These are phyloP conservation scores for Rallus crepitans DNA, from an alignment of 2,797 vertebrate genomes.

Conservation along the genomic window DNA sequence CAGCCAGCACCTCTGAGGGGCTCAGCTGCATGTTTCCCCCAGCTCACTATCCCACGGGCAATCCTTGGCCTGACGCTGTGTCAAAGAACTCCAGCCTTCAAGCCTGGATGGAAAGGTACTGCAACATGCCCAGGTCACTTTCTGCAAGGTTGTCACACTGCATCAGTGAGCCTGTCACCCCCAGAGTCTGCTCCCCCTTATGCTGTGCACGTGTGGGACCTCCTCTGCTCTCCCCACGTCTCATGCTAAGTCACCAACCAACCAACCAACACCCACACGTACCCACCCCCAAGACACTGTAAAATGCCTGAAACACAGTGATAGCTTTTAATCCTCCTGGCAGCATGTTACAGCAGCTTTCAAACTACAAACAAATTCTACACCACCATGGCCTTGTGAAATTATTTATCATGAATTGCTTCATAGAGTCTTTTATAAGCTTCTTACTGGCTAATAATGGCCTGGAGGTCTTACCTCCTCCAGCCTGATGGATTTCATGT, in stretches of 20 bases:
- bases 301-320: slow-evolving; percentile 64
- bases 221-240: not conserved
- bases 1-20: not conserved
- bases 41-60: not conserved
- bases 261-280: not conserved
- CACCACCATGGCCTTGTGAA: slow-evolving; percentile 33
- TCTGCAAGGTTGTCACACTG: not conserved
- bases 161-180: not conserved
- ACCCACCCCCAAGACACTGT: not conserved
- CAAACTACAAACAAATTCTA: slow-evolving; percentile 40
- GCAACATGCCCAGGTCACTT: not conserved
- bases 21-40: not conserved
- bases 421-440: slow-evolving; percentile 75
- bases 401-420: slow-evolving; percentile 72
- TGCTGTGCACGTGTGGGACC: not conserved
- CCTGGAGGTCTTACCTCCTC: slow-evolving; percentile 64
- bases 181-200: not conserved
- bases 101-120: not conserved
- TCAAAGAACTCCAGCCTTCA: not conserved
- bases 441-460: slow-evolving; percentile 68
- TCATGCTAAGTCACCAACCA: not conserved
- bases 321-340: slow-evolving; percentile 75
- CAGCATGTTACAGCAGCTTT: slow-evolving; percentile 63
- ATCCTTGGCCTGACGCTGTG: not conserved
- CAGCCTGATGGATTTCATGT: slow-evolving; percentile 55